Conservation (phyloP, 2,888 invertebrate species). For the Lobophora halterata region DNA sequence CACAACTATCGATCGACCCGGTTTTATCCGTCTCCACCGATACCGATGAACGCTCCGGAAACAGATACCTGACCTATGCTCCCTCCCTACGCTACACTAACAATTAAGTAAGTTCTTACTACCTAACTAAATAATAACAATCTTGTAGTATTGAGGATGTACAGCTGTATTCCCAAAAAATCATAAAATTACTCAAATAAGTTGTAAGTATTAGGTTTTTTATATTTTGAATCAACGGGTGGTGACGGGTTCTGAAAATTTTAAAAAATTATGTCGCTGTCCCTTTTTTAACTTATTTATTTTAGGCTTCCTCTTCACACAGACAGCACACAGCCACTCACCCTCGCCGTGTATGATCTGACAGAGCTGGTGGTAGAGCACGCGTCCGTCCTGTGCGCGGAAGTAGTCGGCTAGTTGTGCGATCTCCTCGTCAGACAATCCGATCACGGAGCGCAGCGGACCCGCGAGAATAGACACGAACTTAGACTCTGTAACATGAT, state of each 20-base stretch:
- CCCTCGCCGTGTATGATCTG: constrained; percentile 86
- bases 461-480: constrained; percentile 86
- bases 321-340: no score
- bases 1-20: constrained; percentile 17
- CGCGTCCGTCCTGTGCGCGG: constrained; percentile 88
- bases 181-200: no score
- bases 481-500: constrained; percentile 80
- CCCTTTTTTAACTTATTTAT: no score
- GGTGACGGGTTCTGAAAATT: neutral
- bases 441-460: constrained; percentile 83
- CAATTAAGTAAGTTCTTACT: no score
- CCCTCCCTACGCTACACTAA: no score
- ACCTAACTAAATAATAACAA: no score
- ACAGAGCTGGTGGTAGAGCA: constrained; percentile 88
- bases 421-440: constrained; percentile 87
- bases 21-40: constrained; percentile 3
- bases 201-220: no score
- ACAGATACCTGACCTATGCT: no score
- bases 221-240: neutral
- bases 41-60: no score
- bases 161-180: no score
- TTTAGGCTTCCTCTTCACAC: no score
- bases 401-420: constrained; percentile 88
- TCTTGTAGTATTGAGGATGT: no score
- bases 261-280: neutral